Evolutionary conservation across 2,888 invertebrate genomes (phyloP).

Genomic region (Leistus spinibarbis): DNA sequence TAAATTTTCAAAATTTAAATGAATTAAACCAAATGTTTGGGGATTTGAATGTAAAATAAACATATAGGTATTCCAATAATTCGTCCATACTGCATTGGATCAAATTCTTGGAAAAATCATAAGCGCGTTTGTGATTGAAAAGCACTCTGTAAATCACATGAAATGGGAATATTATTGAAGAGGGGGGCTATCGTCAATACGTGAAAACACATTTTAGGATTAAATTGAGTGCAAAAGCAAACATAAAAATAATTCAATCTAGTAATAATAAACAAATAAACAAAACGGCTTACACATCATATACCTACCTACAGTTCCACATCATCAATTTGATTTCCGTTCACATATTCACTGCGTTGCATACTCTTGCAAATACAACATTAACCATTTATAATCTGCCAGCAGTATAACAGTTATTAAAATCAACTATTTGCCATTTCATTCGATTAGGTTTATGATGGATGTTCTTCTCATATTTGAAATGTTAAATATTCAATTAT

Average conservation of each 20-base stretch:
- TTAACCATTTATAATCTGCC: background rate
- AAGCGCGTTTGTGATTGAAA: too few relatives aligned
- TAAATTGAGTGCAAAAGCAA: conserved; percentile 3
- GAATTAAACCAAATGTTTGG: too few relatives aligned
- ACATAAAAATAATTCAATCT: background rate
- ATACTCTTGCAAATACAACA: background rate
- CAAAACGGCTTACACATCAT: background rate
- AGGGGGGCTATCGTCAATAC: background rate
- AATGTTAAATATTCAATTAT: background rate
- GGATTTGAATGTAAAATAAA: too few relatives aligned
- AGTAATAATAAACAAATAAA: background rate
- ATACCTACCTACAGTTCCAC: background rate
- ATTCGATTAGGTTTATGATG: too few relatives aligned
- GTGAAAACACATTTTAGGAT: conserved; percentile 14
- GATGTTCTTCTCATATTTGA: too few relatives aligned
- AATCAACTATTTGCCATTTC: background rate
- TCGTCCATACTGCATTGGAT: too few relatives aligned
- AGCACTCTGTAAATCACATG: conserved; percentile 3
- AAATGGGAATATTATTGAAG: conserved; percentile 10
- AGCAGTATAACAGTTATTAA: background rate
- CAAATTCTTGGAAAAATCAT: too few relatives aligned
- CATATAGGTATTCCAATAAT: too few relatives aligned
- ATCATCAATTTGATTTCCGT: background rate
- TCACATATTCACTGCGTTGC: too few relatives aligned
- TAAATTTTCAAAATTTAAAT: too few relatives aligned